Evolutionary conservation across 92 coral and sea anemone genomes (phyloP), one percentile per base, ranked within the genome.

Genomic region (Virgularia gustaviana): DNA sequence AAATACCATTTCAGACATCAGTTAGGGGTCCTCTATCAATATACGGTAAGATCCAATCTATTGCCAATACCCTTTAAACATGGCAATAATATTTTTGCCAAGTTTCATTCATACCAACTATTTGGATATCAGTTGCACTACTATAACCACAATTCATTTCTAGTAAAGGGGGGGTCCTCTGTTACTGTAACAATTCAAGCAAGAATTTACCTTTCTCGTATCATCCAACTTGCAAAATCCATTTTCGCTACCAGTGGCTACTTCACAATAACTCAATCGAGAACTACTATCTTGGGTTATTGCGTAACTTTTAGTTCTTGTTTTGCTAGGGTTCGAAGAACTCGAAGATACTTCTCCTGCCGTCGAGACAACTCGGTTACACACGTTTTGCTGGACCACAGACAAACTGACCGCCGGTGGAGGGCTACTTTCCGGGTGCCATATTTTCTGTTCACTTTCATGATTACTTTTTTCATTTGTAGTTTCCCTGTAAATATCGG

Each of bases 401-500:
- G 76, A 41, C 59, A 34, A 33, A 8, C 36, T 65, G 0, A 64
- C 18, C 27, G 61, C 30, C 52, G 30, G 61, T 47, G 70, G 78
- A 19, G 80, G 39, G 11, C 67, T 35, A 10, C 53, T 35, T 9
- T 35, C 62, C 57, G 75, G 63, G 3, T 70, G 23, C 49, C 73
- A 78, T 25, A 83, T 80, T 18, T 62, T 80, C 34, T 55, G 70
- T 5, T 56, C 68, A 36, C 49, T 51, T 73, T 77, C 23, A n/a
- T n/a, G n/a, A n/a, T n/a, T n/a, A 70, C 68, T 72, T 52, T 38
- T 18, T 12, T 63, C 57, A 35, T 58, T 64, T 13, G 72, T 77
- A 0, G 81, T 63, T 41, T 79, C 68, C 18, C 87, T 71, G 9
- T 83, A 60, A 19, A 83, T 74, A 22, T 64, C 67, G 0, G 84